phyloP scores from a whole-genome alignment of 1,140 invertebrate genomes.

The Thaumetopoea pityocampa region DNA sequence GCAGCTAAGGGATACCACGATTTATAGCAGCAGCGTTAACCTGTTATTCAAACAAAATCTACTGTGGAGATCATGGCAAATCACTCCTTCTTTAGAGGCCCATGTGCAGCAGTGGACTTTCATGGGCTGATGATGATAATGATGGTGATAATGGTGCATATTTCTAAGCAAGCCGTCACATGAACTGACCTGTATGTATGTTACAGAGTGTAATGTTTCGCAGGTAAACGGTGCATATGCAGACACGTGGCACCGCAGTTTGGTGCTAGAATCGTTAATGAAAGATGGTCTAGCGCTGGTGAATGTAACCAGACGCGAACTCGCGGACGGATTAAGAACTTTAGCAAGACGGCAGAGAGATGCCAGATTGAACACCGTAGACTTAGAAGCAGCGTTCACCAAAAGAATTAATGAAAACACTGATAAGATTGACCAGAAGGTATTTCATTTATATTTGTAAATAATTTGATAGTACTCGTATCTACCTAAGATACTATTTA shows the following conservation, averaged over 20 bases:
- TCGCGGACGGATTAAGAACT: conserved; percentile 75
- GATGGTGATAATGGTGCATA: no score
- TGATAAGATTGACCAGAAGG: conserved; percentile 54
- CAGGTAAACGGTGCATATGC: conserved; percentile 77
- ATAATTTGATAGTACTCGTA: not conserved
- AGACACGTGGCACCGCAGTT: conserved; percentile 75
- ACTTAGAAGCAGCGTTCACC: conserved; percentile 46
- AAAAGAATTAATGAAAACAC: conserved; percentile 52
- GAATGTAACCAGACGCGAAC: conserved; percentile 75
- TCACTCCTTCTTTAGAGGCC: no score
- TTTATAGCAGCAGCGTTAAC: no score
- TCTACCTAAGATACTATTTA: no score
- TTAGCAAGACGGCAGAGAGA: conserved; percentile 59
- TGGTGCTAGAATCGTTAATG: conserved; percentile 67
- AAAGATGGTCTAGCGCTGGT: conserved; percentile 68
- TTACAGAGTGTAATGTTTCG: conserved; percentile 6
- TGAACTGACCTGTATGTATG: no score
- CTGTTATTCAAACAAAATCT: no score
- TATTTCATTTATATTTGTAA: conserved; percentile 15
- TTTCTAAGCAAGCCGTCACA: no score
- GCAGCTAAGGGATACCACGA: no score
- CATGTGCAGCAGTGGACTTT: no score
- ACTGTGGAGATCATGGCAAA: no score
- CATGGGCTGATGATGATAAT: no score
- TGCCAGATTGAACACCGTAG: conserved; percentile 39